These are phyloP conservation scores for Ctenopoma kingsleyae DNA, from an alignment of 2,797 vertebrate species.

Conservation along the genomic window DNA sequence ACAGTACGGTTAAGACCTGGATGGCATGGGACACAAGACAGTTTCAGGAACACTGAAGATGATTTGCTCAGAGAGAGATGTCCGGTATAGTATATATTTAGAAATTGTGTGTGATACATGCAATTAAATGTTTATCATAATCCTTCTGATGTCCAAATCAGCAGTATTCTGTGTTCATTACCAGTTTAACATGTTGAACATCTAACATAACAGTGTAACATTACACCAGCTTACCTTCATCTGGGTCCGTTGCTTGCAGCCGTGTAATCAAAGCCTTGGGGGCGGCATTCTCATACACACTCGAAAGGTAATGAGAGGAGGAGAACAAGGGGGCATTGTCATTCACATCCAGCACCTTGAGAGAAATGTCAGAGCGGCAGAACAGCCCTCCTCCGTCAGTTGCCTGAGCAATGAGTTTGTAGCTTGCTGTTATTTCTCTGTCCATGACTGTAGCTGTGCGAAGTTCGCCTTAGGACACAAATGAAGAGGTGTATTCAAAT, in stretches of 20 bases:
- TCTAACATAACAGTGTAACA: background rate
- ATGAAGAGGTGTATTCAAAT: conserved; percentile 5
- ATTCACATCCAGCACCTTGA: conserved; percentile 93
- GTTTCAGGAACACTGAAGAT: background rate
- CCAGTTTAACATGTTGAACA: background rate
- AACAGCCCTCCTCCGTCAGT: conserved; percentile 94
- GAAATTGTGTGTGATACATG: background rate
- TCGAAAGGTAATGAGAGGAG: conserved; percentile 88
- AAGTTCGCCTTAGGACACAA: conserved; percentile 89
- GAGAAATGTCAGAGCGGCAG: conserved; percentile 90
- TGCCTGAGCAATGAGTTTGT: conserved; percentile 91
- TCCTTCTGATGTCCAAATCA: background rate
- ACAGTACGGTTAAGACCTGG: conserved; percentile 92
- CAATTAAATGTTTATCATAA: background rate
- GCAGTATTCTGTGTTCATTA: background rate
- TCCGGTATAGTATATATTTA: background rate
- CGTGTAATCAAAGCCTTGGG: conserved; percentile 91
- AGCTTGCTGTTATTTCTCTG: conserved; percentile 88
- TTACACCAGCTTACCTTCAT: conserved; percentile 86
- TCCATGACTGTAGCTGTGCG: conserved; percentile 90
- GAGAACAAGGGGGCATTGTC: conserved; percentile 95
- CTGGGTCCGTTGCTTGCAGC: conserved; percentile 93
- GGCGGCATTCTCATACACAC: conserved; percentile 93
- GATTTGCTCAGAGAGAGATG: background rate
- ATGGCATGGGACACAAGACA: conserved; percentile 40